Evolutionary conservation across 2,888 invertebrate genomes (phyloP).

Genomic region (Brachylomia viminalis): DNA sequence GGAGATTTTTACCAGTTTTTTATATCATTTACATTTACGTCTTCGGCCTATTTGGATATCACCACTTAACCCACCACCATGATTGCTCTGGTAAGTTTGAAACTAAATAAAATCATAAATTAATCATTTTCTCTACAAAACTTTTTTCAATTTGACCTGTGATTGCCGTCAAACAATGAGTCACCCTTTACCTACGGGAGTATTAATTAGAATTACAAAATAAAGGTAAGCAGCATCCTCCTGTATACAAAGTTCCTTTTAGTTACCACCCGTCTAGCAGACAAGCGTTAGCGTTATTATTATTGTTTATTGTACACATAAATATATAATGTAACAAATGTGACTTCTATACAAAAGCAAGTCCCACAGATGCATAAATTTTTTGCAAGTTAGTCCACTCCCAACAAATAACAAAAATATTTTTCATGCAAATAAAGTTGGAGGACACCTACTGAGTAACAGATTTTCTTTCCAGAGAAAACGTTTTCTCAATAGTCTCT

Average conservation of each 20-base stretch:
- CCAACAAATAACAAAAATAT: not conserved
- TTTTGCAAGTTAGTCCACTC: not conserved
- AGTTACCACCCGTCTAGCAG: not conserved
- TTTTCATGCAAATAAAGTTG: not conserved
- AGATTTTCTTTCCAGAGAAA: not conserved
- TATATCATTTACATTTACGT: conserved; percentile 72
- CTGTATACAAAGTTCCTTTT: not conserved
- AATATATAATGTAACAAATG: not conserved
- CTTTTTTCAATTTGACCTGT: not conserved
- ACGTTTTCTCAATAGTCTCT: not conserved
- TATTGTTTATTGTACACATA: not conserved
- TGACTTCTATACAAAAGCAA: not conserved
- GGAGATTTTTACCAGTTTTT: conserved; percentile 66
- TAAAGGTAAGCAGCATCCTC: not conserved
- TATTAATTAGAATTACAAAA: not conserved
- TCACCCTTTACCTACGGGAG: not conserved
- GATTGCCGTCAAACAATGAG: not conserved
- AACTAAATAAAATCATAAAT: not conserved
- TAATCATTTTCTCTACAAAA: not conserved
- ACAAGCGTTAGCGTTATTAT: not conserved
- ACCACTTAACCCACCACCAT: conserved; percentile 68
- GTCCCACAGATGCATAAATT: no score
- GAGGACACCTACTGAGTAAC: not conserved
- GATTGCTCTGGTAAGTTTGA: conserved; percentile 80
- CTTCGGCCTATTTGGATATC: conserved; percentile 50